These are phyloP conservation scores for Argyrosomus regius DNA, from an alignment of 2,797 vertebrate species.

Conservation along the genomic window DNA sequence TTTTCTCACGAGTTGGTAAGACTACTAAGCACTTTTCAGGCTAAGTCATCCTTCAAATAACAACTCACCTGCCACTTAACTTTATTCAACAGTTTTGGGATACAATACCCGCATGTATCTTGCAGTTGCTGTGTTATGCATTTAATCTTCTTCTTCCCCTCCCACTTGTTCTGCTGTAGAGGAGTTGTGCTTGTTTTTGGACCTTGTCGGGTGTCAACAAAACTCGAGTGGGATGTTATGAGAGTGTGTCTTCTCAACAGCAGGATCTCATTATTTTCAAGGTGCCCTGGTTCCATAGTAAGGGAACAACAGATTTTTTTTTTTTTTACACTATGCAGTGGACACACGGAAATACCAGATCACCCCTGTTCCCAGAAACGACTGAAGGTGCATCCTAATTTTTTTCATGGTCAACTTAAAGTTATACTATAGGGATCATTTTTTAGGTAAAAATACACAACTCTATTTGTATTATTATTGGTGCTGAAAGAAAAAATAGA, in stretches of 20 bases:
- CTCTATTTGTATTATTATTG: constrained; percentile 3
- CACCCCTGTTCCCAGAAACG: constrained; percentile 20
- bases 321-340: constrained; percentile 23
- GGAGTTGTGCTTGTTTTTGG: constrained; percentile 51
- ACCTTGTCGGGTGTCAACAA: constrained; percentile 61
- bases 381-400: constrained; percentile 6
- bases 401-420: constrained; percentile 10
- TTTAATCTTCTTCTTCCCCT: constrained; percentile 14
- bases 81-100: not conserved
- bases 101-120: not conserved
- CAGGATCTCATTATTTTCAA: constrained; percentile 68
- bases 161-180: constrained; percentile 31
- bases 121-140: not conserved
- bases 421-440: constrained; percentile 6
- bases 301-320: constrained; percentile 25
- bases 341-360: constrained; percentile 16
- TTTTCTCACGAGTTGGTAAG: not conserved
- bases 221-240: constrained; percentile 58
- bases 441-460: not conserved
- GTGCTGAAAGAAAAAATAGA: not conserved
- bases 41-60: not conserved
- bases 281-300: constrained; percentile 53
- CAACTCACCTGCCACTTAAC: not conserved
- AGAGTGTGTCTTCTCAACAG: constrained; percentile 43
- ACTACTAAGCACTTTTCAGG: not conserved